Percentiles rank a stretch among this genome's conserved stretches.
Evolutionary conservation across 2,888 invertebrate species (phyloP).

Genomic region (Chloroclysta siterata): DNA sequence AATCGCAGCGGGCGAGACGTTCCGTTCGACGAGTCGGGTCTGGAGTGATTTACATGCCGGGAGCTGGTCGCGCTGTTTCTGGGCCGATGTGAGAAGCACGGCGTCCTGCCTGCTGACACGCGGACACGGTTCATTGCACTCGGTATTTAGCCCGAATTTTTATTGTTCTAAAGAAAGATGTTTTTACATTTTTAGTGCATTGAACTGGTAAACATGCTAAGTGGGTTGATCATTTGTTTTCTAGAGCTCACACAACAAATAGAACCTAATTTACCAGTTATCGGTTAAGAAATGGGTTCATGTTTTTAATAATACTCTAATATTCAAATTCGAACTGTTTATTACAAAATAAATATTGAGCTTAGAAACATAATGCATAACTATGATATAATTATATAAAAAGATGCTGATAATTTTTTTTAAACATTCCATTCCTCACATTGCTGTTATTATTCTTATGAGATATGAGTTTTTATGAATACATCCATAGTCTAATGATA

Average conservation of each 20-base stretch:
- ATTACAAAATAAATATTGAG: constrained; percentile 12
- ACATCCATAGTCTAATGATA: neutral
- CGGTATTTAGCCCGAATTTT: constrained; percentile 40
- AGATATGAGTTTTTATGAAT: neutral
- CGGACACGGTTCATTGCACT: constrained; percentile 67
- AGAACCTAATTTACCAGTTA: neutral
- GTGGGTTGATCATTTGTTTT: neutral
- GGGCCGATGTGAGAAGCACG: constrained; percentile 68
- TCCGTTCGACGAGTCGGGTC: constrained; percentile 66
- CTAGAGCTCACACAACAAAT: too few relatives aligned
- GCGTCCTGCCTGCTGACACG: constrained; percentile 45
- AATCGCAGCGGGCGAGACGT: constrained; percentile 60
- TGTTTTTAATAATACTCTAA: constrained; percentile 8
- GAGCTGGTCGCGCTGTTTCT: constrained; percentile 70
- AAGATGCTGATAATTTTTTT: neutral
- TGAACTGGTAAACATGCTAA: constrained; percentile 4
- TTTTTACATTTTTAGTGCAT: constrained; percentile 14
- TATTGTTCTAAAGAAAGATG: constrained; percentile 14
- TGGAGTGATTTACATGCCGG: constrained; percentile 75
- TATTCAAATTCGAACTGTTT: constrained; percentile 1
- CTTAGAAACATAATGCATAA: neutral
- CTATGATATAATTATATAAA: too few relatives aligned
- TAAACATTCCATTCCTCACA: neutral
- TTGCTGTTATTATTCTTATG: neutral
- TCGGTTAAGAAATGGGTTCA: neutral